Conservation (phyloP, 35 echinoderm and acorn worm genomes). For the Diadema setosum region DNA sequence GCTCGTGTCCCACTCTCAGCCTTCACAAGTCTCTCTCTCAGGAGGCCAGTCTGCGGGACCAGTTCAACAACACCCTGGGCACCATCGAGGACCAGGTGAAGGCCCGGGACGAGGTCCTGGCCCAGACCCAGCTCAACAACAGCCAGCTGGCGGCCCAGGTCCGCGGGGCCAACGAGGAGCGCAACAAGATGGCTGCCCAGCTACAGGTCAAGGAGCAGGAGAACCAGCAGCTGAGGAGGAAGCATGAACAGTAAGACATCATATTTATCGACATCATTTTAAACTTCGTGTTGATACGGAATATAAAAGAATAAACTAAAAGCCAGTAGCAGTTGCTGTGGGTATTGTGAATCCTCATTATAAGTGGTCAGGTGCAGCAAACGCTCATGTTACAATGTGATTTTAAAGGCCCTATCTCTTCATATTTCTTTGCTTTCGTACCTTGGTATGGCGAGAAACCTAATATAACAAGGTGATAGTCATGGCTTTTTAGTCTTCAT, state of each 20-base stretch:
- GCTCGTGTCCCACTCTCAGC: slow-evolving; percentile 11
- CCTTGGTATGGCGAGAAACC: too few relatives aligned
- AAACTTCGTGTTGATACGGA: too few relatives aligned
- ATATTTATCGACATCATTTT: too few relatives aligned
- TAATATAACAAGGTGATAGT: too few relatives aligned
- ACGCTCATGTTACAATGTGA: too few relatives aligned
- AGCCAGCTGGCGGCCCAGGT: slow-evolving; percentile 62
- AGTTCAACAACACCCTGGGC: slow-evolving; percentile 90
- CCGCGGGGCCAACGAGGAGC: slow-evolving; percentile 51
- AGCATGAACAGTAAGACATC: slow-evolving; percentile 72
- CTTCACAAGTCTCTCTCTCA: slow-evolving; percentile 98
- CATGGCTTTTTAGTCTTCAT: too few relatives aligned
- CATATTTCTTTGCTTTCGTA: too few relatives aligned
- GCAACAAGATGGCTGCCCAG: slow-evolving; percentile 54
- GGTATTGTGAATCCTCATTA: too few relatives aligned
- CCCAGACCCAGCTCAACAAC: slow-evolving; percentile 73
- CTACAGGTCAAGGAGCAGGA: slow-evolving; percentile 56
- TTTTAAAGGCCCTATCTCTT: too few relatives aligned
- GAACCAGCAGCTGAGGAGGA: slow-evolving; percentile 37
- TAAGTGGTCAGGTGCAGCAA: too few relatives aligned
- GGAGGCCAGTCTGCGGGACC: slow-evolving; percentile 71
- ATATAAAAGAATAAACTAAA: too few relatives aligned
- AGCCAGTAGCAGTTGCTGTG: too few relatives aligned
- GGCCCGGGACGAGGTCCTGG: slow-evolving; percentile 60
- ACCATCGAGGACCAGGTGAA: slow-evolving; percentile 87